These are phyloP conservation scores for Auanema sp. DNA, from an alignment of 2,888 invertebrate species.

Conservation along the genomic window DNA sequence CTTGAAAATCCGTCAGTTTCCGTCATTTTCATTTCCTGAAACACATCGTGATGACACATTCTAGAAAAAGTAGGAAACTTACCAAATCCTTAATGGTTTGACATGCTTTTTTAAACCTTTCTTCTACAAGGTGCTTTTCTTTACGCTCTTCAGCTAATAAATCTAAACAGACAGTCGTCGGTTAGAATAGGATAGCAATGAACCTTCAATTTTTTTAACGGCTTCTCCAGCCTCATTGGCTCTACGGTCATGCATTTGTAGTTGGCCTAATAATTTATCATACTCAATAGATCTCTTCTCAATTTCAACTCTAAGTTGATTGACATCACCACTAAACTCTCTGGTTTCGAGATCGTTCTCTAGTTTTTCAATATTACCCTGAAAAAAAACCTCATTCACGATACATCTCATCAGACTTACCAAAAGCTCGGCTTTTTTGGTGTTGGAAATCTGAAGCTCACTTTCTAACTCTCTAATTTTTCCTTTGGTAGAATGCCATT, in stretches of 20 bases:
- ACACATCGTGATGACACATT: not conserved
- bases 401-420: conserved; percentile 8
- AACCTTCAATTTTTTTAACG: conserved; percentile 4
- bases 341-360: not conserved
- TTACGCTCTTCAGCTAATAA: too few species aligned
- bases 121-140: not conserved
- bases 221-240: conserved; percentile 5
- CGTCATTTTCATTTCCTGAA: conserved; percentile 12
- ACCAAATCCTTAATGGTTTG: not conserved
- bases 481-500: conserved; percentile 17
- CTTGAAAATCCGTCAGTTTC: conserved; percentile 8
- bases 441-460: conserved; percentile 6
- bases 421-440: conserved; percentile 8
- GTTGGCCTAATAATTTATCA: too few species aligned
- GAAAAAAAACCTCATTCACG: not conserved
- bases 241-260: too few species aligned
- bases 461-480: conserved; percentile 15
- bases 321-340: not conserved
- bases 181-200: not conserved
- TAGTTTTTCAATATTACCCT: conserved; percentile 6
- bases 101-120: not conserved
- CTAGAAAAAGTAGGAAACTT: not conserved
- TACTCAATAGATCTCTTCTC: not conserved
- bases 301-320: not conserved
- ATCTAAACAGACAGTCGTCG: not conserved